These are phyloP conservation scores for Cylloceria caligata DNA, from an alignment of 2,888 invertebrate genomes.

Conservation along the genomic window DNA sequence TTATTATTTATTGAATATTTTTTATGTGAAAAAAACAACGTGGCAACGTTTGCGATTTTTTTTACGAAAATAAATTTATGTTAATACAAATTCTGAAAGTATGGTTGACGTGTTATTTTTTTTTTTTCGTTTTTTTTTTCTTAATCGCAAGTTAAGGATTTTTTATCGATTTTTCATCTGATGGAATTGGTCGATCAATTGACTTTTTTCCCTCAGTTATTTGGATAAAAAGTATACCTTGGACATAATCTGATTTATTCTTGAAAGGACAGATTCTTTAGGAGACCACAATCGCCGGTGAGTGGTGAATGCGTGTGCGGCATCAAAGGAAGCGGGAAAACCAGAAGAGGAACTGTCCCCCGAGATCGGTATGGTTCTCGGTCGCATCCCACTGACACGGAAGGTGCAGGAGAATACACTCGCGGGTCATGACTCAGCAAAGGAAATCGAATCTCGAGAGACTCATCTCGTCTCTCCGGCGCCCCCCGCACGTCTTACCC, in stretches of 20 bases:
- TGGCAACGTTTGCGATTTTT: no score
- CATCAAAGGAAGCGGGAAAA: slow-evolving; percentile 34
- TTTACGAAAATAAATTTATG: no score
- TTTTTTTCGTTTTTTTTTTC: background rate
- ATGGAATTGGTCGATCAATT: no score
- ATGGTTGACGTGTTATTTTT: background rate
- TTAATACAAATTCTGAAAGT: no score
- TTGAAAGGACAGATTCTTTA: background rate
- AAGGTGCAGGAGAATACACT: slow-evolving; percentile 70
- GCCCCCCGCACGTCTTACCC: slow-evolving; percentile 28
- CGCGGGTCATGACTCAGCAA: slow-evolving; percentile 81
- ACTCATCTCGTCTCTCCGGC: slow-evolving; percentile 76
- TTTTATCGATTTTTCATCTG: no score
- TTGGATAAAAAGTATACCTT: background rate
- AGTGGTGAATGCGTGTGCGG: slow-evolving; percentile 27
- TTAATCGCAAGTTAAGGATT: no score
- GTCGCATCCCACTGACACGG: slow-evolving; percentile 60
- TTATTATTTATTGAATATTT: no score
- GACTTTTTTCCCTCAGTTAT: background rate
- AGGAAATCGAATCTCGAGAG: slow-evolving; percentile 79
- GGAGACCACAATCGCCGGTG: slow-evolving; percentile 3
- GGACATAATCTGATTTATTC: slow-evolving; percentile 25
- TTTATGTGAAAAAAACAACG: no score
- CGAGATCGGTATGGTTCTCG: slow-evolving; percentile 61
- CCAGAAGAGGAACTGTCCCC: slow-evolving; percentile 59